phyloP scores from a whole-genome alignment of 2,113 vertebrate genomes.

The Meles meles region DNA sequence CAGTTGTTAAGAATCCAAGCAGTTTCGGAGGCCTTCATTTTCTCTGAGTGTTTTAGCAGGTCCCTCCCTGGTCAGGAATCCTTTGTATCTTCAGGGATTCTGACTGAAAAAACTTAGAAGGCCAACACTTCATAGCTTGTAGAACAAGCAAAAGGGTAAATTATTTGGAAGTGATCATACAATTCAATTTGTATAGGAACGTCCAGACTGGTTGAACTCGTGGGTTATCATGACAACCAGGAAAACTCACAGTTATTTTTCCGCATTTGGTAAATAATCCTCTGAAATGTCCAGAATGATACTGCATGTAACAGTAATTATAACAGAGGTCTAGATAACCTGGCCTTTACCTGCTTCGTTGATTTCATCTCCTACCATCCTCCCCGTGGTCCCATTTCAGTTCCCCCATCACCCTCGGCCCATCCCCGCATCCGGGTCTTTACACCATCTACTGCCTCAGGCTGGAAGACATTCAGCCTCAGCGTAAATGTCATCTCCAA shows the following conservation, averaged over 20 bases:
- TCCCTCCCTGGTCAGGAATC: background rate
- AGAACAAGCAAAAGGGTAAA: background rate
- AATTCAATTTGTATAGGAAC: background rate
- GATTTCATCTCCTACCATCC: background rate
- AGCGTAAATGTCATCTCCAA: background rate
- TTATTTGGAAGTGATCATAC: background rate
- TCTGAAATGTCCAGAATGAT: background rate
- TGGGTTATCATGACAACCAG: background rate
- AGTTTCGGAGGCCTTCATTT: background rate
- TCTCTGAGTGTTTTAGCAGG: background rate
- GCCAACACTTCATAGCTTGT: background rate
- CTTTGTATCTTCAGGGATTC: background rate
- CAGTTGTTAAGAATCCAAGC: background rate
- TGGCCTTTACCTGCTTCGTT: background rate
- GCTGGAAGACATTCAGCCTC: background rate
- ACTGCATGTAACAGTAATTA: background rate
- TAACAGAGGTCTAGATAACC: background rate
- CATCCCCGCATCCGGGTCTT: background rate
- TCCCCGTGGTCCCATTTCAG: background rate
- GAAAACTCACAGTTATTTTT: background rate
- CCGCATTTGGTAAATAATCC: background rate
- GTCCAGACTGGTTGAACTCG: background rate
- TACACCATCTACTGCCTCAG: background rate
- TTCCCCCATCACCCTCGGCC: background rate
- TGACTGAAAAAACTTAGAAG: background rate